Evolutionary conservation across 2,113 vertebrate genomes (phyloP).

Genomic region (Gnathonemus longibarbis): DNA sequence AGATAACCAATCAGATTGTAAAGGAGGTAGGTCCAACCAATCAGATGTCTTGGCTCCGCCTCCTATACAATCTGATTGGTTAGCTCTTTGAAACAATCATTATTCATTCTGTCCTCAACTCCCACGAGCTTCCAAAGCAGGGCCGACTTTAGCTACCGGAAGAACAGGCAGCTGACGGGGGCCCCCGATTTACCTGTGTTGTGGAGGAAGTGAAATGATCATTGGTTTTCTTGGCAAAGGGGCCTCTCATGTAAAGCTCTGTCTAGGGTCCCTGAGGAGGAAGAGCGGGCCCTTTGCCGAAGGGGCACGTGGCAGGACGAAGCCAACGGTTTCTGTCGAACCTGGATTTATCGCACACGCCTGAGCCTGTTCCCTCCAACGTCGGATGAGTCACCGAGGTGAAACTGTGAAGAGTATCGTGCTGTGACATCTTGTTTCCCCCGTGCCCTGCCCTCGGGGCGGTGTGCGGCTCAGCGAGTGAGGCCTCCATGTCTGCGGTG

Average conservation of each 20-base stretch:
- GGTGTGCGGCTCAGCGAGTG: neutral
- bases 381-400: neutral
- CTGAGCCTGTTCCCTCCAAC: neutral
- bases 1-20: too few relatives aligned
- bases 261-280: neutral
- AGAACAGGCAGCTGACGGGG: neutral
- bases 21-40: too few relatives aligned
- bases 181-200: neutral
- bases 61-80: too few relatives aligned
- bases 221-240: neutral
- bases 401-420: neutral
- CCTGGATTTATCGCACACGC: neutral
- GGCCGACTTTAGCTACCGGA: neutral
- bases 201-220: neutral
- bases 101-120: too few relatives aligned
- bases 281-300: neutral
- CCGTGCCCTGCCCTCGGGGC: neutral
- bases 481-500: neutral
- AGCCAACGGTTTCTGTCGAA: neutral
- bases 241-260: neutral
- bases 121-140: neutral
- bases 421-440: neutral
- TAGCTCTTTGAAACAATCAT: too few relatives aligned
- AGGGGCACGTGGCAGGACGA: neutral
- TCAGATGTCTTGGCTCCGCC: too few relatives aligned